These are phyloP conservation scores for Lucinisca nassula DNA, from an alignment of 2,888 invertebrate genomes.

Conservation along the genomic window DNA sequence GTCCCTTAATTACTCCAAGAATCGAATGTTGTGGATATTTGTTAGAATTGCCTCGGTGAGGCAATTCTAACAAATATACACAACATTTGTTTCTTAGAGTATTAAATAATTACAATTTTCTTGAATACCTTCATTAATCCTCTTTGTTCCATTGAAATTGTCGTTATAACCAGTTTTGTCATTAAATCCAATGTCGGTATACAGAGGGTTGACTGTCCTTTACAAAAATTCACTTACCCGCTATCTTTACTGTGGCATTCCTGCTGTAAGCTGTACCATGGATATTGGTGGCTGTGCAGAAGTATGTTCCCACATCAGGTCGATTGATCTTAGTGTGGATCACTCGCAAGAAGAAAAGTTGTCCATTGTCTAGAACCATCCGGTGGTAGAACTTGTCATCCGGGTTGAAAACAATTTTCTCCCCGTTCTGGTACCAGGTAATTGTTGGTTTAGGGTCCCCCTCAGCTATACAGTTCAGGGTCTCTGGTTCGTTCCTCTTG, in stretches of 20 bases:
- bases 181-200: no score
- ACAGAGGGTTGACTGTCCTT: no score
- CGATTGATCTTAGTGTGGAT: constrained; percentile 94
- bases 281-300: constrained; percentile 97
- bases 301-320: constrained; percentile 96
- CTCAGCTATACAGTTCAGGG: constrained; percentile 99
- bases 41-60: no score
- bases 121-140: no score
- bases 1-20: no score
- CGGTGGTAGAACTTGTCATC: constrained; percentile 94
- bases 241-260: constrained; percentile 95
- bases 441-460: constrained; percentile 93
- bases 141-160: no score
- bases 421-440: constrained; percentile 98
- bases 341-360: constrained; percentile 97
- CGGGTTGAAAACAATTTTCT: constrained; percentile 91
- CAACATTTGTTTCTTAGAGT: no score
- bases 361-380: constrained; percentile 94
- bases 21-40: no score
- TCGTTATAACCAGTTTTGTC: no score
- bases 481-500: constrained; percentile 98
- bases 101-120: no score
- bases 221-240: constrained; percentile 90
- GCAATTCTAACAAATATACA: no score
- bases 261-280: constrained; percentile 94